phyloP scores from a whole-genome alignment of 1,140 invertebrate species.

The Cyclina sinensis region DNA sequence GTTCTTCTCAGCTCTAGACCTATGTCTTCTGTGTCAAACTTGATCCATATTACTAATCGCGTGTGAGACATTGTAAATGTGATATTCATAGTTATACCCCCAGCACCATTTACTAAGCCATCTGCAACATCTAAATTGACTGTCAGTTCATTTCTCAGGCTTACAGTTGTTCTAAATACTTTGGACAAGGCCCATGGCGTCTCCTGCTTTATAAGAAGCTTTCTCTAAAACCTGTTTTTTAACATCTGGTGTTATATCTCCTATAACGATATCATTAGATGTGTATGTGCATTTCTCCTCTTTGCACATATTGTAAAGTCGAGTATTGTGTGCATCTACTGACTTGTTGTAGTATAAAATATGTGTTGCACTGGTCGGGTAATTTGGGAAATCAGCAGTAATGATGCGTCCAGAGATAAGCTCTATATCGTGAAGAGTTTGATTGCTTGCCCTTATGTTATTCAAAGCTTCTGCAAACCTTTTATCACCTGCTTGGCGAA shows the following conservation, averaged over 20 bases:
- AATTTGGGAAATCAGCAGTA: background rate
- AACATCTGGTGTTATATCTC: background rate
- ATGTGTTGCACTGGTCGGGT: constrained; percentile 35
- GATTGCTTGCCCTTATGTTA: constrained; percentile 69
- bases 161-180: background rate
- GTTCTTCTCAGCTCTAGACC: background rate
- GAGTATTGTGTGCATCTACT: constrained; percentile 29
- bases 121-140: constrained; percentile 44
- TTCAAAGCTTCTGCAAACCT: constrained; percentile 72
- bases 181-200: background rate
- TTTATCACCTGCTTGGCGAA: constrained; percentile 70
- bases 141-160: constrained; percentile 24
- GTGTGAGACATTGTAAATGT: background rate
- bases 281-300: background rate
- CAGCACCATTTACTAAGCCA: constrained; percentile 41
- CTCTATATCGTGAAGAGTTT: constrained; percentile 67
- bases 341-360: constrained; percentile 13
- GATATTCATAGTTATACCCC: constrained; percentile 16
- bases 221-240: background rate
- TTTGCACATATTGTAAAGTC: background rate
- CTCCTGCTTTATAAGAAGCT: background rate
- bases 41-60: background rate
- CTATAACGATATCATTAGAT: constrained; percentile 1
- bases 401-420: constrained; percentile 6
- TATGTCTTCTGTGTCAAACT: constrained; percentile 14